Conservation (phyloP, 2,113 vertebrate species). For the Trinectes maculatus region DNA sequence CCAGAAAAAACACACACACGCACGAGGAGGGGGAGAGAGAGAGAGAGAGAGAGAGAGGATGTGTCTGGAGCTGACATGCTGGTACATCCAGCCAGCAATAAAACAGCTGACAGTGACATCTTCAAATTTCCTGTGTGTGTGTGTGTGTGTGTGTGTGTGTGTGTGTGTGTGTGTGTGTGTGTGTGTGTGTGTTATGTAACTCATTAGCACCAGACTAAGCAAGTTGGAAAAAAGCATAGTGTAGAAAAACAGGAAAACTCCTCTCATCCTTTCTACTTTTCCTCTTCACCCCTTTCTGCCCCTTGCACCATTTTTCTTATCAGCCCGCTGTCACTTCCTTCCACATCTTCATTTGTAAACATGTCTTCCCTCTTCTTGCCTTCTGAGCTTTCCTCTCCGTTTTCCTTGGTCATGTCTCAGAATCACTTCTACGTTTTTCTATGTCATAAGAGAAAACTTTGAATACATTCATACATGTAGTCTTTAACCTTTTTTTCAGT, state of each 20-base stretch:
- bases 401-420: background rate
- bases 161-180: slow-evolving; percentile 34
- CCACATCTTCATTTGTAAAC: no score
- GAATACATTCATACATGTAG: background rate
- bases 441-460: background rate
- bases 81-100: slow-evolving; percentile 34
- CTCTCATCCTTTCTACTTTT: slow-evolving; percentile 34
- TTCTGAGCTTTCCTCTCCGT: slow-evolving; percentile 9
- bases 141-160: slow-evolving; percentile 27
- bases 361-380: slow-evolving; percentile 25
- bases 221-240: slow-evolving; percentile 27
- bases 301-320: slow-evolving; percentile 32
- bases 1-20: background rate
- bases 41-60: background rate
- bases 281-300: slow-evolving; percentile 25
- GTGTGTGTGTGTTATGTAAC: slow-evolving; percentile 28
- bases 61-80: slow-evolving; percentile 39
- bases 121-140: background rate
- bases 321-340: slow-evolving; percentile 38
- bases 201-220: slow-evolving; percentile 33
- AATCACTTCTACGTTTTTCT: background rate
- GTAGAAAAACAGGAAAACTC: slow-evolving; percentile 51
- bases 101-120: slow-evolving; percentile 49
- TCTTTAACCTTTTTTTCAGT: background rate
- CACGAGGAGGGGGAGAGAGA: background rate